Evolutionary conservation across 2,888 invertebrate genomes (phyloP).

Genomic region (Eupithecia subfuscata): DNA sequence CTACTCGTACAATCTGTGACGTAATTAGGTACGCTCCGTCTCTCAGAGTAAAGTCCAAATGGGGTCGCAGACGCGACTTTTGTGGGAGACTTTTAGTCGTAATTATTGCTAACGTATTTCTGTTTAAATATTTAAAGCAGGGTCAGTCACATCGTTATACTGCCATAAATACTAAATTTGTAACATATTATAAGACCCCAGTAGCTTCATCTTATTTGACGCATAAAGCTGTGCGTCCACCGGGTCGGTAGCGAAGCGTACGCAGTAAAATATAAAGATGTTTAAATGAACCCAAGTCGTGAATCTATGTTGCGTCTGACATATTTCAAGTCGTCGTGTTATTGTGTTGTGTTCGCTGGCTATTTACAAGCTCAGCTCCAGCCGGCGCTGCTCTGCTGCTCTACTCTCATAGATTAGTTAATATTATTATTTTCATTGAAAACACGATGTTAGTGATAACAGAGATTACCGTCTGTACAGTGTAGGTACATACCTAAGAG

Average conservation of each 20-base stretch:
- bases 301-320: slow-evolving; percentile 4
- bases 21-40: slow-evolving; percentile 24
- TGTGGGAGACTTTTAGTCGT: slow-evolving; percentile 2
- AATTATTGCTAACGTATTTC: background rate
- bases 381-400: slow-evolving; percentile 18
- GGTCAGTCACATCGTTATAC: too few species aligned
- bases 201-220: too few species aligned
- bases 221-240: too few species aligned
- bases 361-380: slow-evolving; percentile 22
- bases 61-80: slow-evolving; percentile 11
- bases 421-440: background rate
- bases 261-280: too few species aligned
- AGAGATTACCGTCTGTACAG: too few species aligned
- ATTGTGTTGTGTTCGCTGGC: slow-evolving; percentile 18
- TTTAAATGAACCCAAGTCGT: background rate
- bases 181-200: too few species aligned
- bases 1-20: slow-evolving; percentile 20
- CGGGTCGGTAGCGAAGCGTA: too few species aligned
- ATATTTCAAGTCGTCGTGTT: background rate
- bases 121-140: too few species aligned
- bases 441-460: background rate
- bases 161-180: too few species aligned
- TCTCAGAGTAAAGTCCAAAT: background rate
- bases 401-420: background rate
- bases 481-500: too few species aligned